Conservation (phyloP, 2,113 vertebrate species). For the Cervus canadensis region DNA sequence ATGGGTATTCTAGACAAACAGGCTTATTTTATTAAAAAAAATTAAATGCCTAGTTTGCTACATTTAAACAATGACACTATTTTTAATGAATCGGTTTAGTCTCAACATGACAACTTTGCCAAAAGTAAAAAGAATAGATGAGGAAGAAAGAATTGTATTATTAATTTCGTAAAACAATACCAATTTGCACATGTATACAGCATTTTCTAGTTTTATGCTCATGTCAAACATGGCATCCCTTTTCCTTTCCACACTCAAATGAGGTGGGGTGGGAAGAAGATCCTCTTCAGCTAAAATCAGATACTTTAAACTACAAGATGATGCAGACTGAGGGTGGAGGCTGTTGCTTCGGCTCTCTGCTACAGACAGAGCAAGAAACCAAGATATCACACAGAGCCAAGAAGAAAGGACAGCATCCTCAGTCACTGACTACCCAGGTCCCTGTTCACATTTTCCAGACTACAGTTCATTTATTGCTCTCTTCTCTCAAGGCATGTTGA, state of each 20-base stretch:
- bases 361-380: neutral
- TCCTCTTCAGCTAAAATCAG: neutral
- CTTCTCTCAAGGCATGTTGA: neutral
- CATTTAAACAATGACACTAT: slow-evolving; percentile 20
- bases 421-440: neutral
- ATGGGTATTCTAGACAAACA: neutral
- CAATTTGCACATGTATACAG: neutral
- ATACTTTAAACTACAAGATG: neutral
- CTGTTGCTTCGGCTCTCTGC: neutral
- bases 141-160: neutral
- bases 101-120: neutral
- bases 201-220: neutral
- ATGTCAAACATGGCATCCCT: neutral
- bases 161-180: neutral
- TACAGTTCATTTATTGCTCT: neutral
- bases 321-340: neutral
- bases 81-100: slow-evolving; percentile 29
- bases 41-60: neutral
- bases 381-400: neutral
- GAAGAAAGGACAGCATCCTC: neutral
- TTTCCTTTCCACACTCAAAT: neutral
- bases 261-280: neutral
- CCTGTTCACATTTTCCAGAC: neutral
- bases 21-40: neutral
- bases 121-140: slow-evolving; percentile 16